Base-by-base conservation (phyloP, 2,888 invertebrate species). In the Pantelozetes paolii region DNA sequence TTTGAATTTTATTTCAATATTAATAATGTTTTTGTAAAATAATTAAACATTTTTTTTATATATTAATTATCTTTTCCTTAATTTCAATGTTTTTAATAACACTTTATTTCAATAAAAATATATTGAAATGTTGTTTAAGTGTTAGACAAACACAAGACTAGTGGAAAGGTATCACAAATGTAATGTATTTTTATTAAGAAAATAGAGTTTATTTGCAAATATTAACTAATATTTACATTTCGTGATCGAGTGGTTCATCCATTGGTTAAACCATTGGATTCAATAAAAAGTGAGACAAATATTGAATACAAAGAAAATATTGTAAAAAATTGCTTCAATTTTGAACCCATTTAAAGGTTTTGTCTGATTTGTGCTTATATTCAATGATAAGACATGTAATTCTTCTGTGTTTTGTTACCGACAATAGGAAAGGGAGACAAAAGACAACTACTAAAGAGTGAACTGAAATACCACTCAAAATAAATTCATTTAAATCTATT, bases 211-310 rank as follows among this genome's bases (percentile, higher is more conserved):
- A 57, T 59, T 30, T n/a, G 8, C 18, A 64, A 64, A 64, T 30
- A 64, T 64, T 64, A 13, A 64, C 36, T 13, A 36, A 64, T 64
- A 64, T 64, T 64, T 64, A 40, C 64, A 64, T 64, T 64, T n/a
- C 64, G 64, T 64, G 64, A 36, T 64, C 64, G 64, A 64, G 64
- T 64, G 64, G 20, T 59, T 15, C 8, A 30, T 11, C 20, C 9
- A 26, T 23, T n/a, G 15, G 26, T 59, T 15, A 30, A 30, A 28
- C 20, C 9, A 26, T 23, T n/a, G 15, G 26, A 20, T 6, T 15
- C 8, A 54, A 54, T 8, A 54, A 20, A 54, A 54, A 54, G 3
- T n/a, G 11, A 28, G 28, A 59, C 26, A 54, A 8, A 11, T 23
- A 54, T 54, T 59, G 26, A 59, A 5, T 11, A 5, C 20, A 48